Evolutionary conservation across 2,113 vertebrate species (phyloP), one percentile per base, ranked within the genome.

Genomic region (Phycodurus eques): DNA sequence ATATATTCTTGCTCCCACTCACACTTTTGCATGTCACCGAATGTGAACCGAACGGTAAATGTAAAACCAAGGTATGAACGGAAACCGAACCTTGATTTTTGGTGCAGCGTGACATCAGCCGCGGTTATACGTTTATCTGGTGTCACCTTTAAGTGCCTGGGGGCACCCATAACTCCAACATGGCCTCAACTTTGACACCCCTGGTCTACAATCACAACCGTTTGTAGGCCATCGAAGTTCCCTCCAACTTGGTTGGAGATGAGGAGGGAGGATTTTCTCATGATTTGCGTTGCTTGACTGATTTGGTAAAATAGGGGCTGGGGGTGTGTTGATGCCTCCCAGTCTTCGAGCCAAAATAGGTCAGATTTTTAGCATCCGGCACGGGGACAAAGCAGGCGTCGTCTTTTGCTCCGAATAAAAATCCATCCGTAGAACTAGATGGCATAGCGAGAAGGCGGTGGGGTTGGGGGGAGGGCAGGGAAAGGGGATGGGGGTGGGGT

Each of bases 291-390:
- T 75, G 81, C 68, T 67, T 67, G 53, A 72, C 72, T 61, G 75
- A 70, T 69, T 72, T 20, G 53, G 43, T 62, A n/a, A 63, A n/a
- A 74, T 27, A 3, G 44, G 12, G 64, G 44, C 47, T 49, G 22
- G 46, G n/a, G 3, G 22, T 27, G 27, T 27, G 27, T 27, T 27
- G 7, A 56, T 33, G 57, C 71, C 70, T 85, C 54, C 9, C 35
- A 77, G 70, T 83, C 77, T 74, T 77, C 63, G 44, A 53, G 59
- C 49, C 27, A 72, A 90, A 89, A 81, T 85, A 75, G 83, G 82
- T 86, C 78, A 84, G 71, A 80, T 79, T 82, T 39, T 80, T 67
- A 64, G 75, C 82, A 83, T 82, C 76, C 68, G 62, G 78, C 63
- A 35, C n/a, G 59, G 70, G 73, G 71, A 87, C 73, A 88, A 86